phyloP scores from a whole-genome alignment of 1,140 invertebrate genomes.

The Thaumetopoea pityocampa region DNA sequence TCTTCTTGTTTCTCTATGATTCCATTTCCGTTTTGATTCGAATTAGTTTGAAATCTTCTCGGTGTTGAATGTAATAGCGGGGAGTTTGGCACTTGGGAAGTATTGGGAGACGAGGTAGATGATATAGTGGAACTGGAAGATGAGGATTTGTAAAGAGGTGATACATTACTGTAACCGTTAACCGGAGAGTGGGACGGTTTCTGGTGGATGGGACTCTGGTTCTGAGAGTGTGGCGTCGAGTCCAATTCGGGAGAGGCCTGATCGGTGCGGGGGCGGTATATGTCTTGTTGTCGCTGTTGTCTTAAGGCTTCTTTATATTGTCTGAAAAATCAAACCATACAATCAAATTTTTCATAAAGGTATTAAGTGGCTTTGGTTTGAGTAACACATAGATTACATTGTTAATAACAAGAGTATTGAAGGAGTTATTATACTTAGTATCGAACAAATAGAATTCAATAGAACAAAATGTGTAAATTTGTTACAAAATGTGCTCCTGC shows the following conservation, averaged over 20 bases:
- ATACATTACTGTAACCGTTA: constrained; percentile 68
- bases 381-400: too few species aligned
- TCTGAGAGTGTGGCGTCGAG: constrained; percentile 51
- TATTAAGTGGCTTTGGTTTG: not conserved
- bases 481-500: too few species aligned
- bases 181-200: constrained; percentile 66
- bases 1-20: constrained; percentile 48
- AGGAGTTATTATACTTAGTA: too few species aligned
- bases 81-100: constrained; percentile 53
- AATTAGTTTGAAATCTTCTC: constrained; percentile 50
- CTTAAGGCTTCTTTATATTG: constrained; percentile 92
- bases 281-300: constrained; percentile 87
- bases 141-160: constrained; percentile 51
- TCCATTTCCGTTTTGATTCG: constrained; percentile 38
- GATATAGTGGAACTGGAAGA: constrained; percentile 50
- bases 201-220: constrained; percentile 55
- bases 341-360: not conserved
- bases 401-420: too few species aligned
- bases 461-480: too few species aligned
- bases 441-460: too few species aligned
- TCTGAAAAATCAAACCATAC: constrained; percentile 64
- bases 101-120: constrained; percentile 37
- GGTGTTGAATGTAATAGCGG: constrained; percentile 67
- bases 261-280: constrained; percentile 81
- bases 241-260: constrained; percentile 67